phyloP scores from a whole-genome alignment of 1,140 invertebrate species.

The Trachelipus rathkii region DNA sequence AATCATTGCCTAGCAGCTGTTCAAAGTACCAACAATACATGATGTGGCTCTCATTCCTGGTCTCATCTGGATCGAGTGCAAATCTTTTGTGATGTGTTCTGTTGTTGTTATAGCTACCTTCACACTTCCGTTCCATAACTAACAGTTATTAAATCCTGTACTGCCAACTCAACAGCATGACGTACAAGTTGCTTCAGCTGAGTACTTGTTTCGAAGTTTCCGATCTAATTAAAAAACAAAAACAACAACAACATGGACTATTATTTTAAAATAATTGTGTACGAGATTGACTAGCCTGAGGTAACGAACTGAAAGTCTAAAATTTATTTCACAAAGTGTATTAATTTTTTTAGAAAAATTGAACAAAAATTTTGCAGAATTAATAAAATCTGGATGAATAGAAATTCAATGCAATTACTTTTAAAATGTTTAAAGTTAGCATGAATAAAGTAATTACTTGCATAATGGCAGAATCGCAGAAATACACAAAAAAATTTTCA shows the following conservation, averaged over 20 bases:
- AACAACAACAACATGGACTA: constrained; percentile 6
- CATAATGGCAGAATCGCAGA: too few relatives aligned
- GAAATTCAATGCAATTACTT: too few relatives aligned
- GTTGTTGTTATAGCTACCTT: constrained; percentile 94
- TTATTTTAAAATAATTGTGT: background rate
- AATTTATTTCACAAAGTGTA: too few relatives aligned
- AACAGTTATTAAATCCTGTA: constrained; percentile 90
- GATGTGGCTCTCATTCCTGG: constrained; percentile 85
- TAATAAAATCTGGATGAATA: too few relatives aligned
- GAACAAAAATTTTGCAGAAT: too few relatives aligned
- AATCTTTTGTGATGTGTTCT: constrained; percentile 97
- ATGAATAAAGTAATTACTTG: too few relatives aligned
- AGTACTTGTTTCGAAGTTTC: constrained; percentile 80
- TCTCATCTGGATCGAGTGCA: constrained; percentile 90
- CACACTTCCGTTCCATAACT: constrained; percentile 75
- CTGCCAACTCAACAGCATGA: constrained; percentile 82
- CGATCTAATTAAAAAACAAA: constrained; percentile 51
- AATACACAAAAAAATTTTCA: too few relatives aligned
- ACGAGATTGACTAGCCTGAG: too few relatives aligned
- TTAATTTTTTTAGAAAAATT: too few relatives aligned
- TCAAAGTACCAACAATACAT: constrained; percentile 93
- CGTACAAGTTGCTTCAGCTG: constrained; percentile 81
- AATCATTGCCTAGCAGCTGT: constrained; percentile 96
- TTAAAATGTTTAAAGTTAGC: too few relatives aligned
- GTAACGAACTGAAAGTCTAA: background rate